Base-by-base conservation (phyloP, 2,797 vertebrate species). In the Kryptopterus vitreolus region DNA sequence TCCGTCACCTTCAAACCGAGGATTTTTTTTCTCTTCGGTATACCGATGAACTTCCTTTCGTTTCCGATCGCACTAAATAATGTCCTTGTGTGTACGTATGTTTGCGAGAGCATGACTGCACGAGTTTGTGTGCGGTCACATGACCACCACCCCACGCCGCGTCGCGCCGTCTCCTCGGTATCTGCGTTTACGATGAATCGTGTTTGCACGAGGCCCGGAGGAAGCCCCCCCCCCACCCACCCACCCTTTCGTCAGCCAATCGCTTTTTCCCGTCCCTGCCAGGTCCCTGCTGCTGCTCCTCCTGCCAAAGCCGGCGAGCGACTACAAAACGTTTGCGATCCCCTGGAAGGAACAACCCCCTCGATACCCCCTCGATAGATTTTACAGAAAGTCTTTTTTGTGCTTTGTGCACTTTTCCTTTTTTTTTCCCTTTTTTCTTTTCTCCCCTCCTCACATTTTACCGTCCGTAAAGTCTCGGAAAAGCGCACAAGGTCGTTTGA, bases 251-350 rank as follows among this genome's bases (percentile, higher is more conserved):
- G 16, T 53, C 62, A 62, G 59, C 75, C 62, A 52, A 24, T 52
- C 61, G 46, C 38, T 43, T 43, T n/a, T 46, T 43, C 57, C 66
- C 24, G 29, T 22, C 38, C 16, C 76, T 69, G 55, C 76, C 74
- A 73, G 38, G 77, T 76, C 78, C 55, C 68, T 43, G 3, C 18
- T 31, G 38, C 16, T 57, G 0, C 63, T 57, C 79, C 88, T 90
- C 89, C 89, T 91, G n/a, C n/a, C n/a, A n/a, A 91, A 87, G 88
- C 90, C 89, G 68, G 87, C 73, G 81, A 90, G 89, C 87, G 89
- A n/a, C 91, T 89, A 90, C 86, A 87, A 87, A 87, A 87, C 87
- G 88, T 89, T 89, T 90, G 88, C 89, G 85, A 52, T 50, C 89
- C 88, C 87, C 88, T 90, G 79, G 26, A 43, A 46, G 11, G 57